A percentile compares a stretch with the other conserved stretches of the same genome.
Conservation (phyloP, 2,888 invertebrate genomes). For the Tiliacea aurago region DNA sequence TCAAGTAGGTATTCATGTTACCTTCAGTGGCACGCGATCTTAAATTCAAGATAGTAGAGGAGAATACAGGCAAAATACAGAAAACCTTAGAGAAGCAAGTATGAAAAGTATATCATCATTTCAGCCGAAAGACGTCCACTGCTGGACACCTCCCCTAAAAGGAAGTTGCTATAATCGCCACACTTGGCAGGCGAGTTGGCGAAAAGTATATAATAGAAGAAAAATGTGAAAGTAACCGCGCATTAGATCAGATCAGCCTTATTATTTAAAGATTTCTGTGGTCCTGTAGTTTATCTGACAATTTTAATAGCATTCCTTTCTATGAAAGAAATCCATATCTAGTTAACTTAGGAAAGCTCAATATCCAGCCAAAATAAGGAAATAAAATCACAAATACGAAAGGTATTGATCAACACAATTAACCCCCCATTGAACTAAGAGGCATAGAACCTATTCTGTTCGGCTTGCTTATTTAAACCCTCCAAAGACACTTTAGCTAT, state of each 20-base stretch:
- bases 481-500: background rate
- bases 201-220: too few species aligned
- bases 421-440: background rate
- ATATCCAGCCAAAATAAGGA: background rate
- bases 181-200: too few species aligned
- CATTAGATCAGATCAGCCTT: too few species aligned
- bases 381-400: background rate
- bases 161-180: too few species aligned
- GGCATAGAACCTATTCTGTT: background rate
- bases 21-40: slow-evolving; percentile 36
- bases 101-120: too few species aligned
- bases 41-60: slow-evolving; percentile 3
- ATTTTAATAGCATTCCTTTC: background rate
- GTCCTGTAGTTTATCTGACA: background rate
- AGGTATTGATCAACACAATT: background rate
- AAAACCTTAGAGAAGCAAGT: background rate
- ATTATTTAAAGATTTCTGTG: too few species aligned
- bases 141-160: too few species aligned
- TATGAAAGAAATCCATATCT: background rate
- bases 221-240: background rate
- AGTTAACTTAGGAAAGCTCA: background rate
- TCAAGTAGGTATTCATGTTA: slow-evolving; percentile 28
- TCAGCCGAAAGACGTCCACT: too few species aligned
- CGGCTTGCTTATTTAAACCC: background rate
- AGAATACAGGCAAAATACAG: background rate